Conservation (phyloP, 92 coral and sea anemone species). For the Bergia sp. region DNA sequence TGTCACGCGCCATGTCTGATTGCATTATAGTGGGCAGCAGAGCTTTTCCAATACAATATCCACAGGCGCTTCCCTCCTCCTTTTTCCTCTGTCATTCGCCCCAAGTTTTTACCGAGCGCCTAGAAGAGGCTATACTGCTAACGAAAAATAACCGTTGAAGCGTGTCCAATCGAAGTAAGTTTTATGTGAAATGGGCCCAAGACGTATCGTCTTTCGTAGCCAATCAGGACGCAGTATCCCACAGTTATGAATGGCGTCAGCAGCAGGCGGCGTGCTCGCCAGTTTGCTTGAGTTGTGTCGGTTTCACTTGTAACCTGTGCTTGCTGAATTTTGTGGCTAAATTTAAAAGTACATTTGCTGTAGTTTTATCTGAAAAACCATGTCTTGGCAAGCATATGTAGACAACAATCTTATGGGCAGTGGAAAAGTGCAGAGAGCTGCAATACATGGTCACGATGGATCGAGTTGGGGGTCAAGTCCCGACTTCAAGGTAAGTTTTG, state of each 20-base stretch:
- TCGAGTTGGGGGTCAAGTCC: conserved; percentile 76
- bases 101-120: too few species aligned
- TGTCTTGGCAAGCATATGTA: conserved; percentile 88
- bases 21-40: too few species aligned
- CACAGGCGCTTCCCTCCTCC: too few species aligned
- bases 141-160: too few species aligned
- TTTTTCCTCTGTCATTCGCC: too few species aligned
- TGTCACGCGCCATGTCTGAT: too few species aligned
- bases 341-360: background rate
- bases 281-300: conserved; percentile 29
- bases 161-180: too few species aligned
- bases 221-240: conserved; percentile 46
- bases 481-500: conserved; percentile 68
- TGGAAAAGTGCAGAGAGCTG: conserved; percentile 77
- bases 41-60: too few species aligned
- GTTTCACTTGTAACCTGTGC: conserved; percentile 10
- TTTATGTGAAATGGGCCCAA: too few species aligned
- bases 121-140: too few species aligned
- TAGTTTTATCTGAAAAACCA: conserved; percentile 23
- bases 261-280: background rate
- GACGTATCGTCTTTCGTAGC: background rate
- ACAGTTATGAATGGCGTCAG: conserved; percentile 52
- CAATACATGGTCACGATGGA: conserved; percentile 78
- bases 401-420: conserved; percentile 72
- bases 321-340: background rate